These are phyloP conservation scores for Bombyx mori DNA, from an alignment of 1,140 invertebrate species.

Conservation along the genomic window DNA sequence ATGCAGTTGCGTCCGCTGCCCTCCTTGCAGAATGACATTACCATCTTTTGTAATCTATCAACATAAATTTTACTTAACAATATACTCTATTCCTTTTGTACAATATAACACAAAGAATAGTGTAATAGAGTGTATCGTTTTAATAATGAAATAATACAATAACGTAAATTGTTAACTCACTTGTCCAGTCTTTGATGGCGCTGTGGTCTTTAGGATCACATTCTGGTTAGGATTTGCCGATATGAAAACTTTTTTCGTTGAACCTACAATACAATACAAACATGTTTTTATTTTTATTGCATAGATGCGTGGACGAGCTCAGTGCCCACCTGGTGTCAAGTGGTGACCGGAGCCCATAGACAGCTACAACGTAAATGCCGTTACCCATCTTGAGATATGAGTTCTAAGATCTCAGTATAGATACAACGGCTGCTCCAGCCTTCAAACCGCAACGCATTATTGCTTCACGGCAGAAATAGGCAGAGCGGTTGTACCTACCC, in stretches of 20 bases:
- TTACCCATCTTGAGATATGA: no score
- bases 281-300: no score
- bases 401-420: no score
- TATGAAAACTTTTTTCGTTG: slow-evolving; percentile 68
- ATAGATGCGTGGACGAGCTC: no score
- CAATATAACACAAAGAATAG: neutral
- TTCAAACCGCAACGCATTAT: no score
- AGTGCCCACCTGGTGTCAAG: no score
- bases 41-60: slow-evolving; percentile 64
- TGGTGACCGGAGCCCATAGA: no score
- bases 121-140: neutral
- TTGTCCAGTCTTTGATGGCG: slow-evolving; percentile 36
- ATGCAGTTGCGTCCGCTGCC: slow-evolving; percentile 73
- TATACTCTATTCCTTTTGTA: no score
- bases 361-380: no score
- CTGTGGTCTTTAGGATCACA: slow-evolving; percentile 56
- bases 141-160: neutral
- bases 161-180: neutral
- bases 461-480: no score
- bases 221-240: slow-evolving; percentile 75
- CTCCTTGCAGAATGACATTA: slow-evolving; percentile 68
- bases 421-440: no score
- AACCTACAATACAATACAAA: slow-evolving; percentile 35
- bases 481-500: no score
- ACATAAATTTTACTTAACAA: slow-evolving; percentile 3